These are phyloP conservation scores for Latheticus oryzae DNA, from an alignment of 2,888 invertebrate genomes.

Conservation along the genomic window DNA sequence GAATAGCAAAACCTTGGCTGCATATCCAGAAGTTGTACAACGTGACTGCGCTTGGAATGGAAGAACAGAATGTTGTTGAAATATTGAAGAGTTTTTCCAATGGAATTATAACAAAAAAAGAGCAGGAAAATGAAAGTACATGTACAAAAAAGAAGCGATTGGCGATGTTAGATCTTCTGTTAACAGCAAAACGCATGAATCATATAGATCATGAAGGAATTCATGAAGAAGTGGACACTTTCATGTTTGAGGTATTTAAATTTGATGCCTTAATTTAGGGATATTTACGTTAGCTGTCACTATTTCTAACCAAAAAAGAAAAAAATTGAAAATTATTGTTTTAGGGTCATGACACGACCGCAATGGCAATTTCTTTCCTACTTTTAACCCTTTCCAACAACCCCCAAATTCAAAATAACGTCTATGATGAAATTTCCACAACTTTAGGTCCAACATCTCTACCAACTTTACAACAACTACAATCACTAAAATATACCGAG, in stretches of 20 bases:
- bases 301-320: slow-evolving; percentile 49
- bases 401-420: slow-evolving; percentile 47
- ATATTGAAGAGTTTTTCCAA: slow-evolving; percentile 53
- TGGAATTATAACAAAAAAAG: slow-evolving; percentile 49
- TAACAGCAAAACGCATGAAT: too few relatives aligned
- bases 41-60: slow-evolving; percentile 27
- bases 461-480: slow-evolving; percentile 56
- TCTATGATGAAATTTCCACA: slow-evolving; percentile 50
- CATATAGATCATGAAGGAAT: slow-evolving; percentile 67
- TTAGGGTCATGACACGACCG: slow-evolving; percentile 54
- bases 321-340: slow-evolving; percentile 30
- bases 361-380: slow-evolving; percentile 48
- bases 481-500: slow-evolving; percentile 61
- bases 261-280: slow-evolving; percentile 1
- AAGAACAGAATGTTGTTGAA: slow-evolving; percentile 44
- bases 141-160: slow-evolving; percentile 62
- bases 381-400: slow-evolving; percentile 51
- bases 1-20: slow-evolving; percentile 52
- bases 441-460: slow-evolving; percentile 50
- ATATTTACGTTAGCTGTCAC: slow-evolving; percentile 41
- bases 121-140: slow-evolving; percentile 21
- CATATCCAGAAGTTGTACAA: slow-evolving; percentile 43
- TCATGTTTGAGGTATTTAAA: slow-evolving; percentile 69
- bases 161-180: slow-evolving; percentile 54
- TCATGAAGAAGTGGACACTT: slow-evolving; percentile 72